Evolutionary conservation across 2,113 vertebrate species (phyloP), one percentile per base, ranked within the genome.

Genomic region (Microtus oregoni): DNA sequence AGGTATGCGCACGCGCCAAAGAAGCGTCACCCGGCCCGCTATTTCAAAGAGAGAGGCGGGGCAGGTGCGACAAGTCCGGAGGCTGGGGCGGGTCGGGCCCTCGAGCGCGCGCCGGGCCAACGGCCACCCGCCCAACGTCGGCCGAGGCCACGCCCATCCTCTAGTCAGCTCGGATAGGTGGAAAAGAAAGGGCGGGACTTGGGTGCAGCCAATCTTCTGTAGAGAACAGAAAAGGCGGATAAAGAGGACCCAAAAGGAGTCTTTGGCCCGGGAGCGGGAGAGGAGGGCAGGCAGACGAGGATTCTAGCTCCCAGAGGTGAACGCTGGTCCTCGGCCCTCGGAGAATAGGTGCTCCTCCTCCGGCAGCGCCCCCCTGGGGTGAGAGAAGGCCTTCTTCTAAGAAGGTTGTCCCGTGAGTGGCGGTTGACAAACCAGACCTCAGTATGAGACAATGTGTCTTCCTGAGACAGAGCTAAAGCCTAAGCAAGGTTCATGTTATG

Each of bases 201-300:
- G 0, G 2, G 1, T 2, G 0, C 11, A 78, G 50, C 97, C 96
- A 96, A 87, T 94, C 91, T 72, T 0, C 79, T 73, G n/a, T 28
- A 50, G 50, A 93, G 81, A n/a, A 83, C 30, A 32, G 78, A 93
- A 98, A 98, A 97, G 96, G 98, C 97, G 98, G 98, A 98, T 98
- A 97, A 92, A 44, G 82, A 58, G 65, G 93, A 92, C 28, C 76
- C 70, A 63, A 75, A 95, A 92, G 75, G 83, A 83, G 93, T 55
- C 6, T 47, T 72, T 75, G 8, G 3, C 61, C 41, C 0, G 11
- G 58, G 30, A 86, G 67, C 52, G 7, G 86, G n/a, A 75, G 28
- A 65, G 76, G 12, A 77, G 91, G 55, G 90, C 35, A 5, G 61
- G 87, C 75, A 24, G 24, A 61, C 90, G 61, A 89, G 76, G 72